phyloP scores from a whole-genome alignment of 2,888 invertebrate genomes.

The Tortricodes alternella region DNA sequence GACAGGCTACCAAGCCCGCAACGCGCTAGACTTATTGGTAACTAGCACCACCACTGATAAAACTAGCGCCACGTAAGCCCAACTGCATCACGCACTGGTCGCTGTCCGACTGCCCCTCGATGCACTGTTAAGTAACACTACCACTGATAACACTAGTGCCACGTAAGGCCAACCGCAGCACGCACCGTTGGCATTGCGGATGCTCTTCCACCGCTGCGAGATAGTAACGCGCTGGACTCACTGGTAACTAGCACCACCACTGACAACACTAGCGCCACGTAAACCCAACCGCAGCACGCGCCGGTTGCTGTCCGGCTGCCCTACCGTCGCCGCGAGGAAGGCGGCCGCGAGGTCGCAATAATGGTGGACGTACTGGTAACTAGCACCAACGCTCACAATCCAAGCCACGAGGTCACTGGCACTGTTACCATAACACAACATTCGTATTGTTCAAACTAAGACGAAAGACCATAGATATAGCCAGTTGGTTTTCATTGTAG shows the following conservation, averaged over 20 bases:
- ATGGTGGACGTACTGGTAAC: conserved; percentile 61
- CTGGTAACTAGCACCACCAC: not conserved
- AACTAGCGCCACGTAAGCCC: not conserved
- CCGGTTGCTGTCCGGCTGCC: conserved; percentile 91
- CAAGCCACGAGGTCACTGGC: too few species aligned
- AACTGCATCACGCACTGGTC: not conserved
- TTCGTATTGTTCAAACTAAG: too few species aligned
- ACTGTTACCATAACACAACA: too few species aligned
- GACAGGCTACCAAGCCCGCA: conserved; percentile 85
- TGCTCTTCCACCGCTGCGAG: conserved; percentile 98
- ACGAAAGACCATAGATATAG: too few species aligned
- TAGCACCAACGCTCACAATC: too few species aligned
- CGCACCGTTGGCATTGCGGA: conserved; percentile 98
- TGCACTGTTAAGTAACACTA: not conserved
- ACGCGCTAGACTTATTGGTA: conserved; percentile 46
- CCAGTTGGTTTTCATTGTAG: too few species aligned
- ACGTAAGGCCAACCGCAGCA: conserved; percentile 98
- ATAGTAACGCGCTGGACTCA: conserved; percentile 82
- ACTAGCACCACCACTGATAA: not conserved
- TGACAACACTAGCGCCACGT: too few species aligned
- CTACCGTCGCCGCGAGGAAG: conserved; percentile 96
- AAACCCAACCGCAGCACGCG: too few species aligned
- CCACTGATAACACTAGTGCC: conserved; percentile 70
- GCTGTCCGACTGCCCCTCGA: not conserved
- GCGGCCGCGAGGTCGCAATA: conserved; percentile 88